phyloP scores from a whole-genome alignment of 2,888 invertebrate species.

The Maniola hyperantus region DNA sequence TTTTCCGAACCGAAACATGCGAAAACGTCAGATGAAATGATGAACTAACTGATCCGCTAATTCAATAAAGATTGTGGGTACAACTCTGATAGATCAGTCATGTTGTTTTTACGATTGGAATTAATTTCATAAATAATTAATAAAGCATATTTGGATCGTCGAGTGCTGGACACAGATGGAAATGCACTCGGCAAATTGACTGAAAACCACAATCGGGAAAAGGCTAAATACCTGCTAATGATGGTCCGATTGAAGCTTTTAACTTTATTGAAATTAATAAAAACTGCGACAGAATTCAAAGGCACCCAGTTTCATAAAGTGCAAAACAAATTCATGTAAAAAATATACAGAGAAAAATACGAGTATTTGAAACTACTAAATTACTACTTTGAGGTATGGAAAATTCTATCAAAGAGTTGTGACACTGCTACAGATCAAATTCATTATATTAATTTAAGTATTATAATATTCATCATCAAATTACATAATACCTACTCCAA shows the following conservation, averaged over 20 bases:
- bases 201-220: conserved; percentile 77
- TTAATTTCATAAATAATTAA: conserved; percentile 80
- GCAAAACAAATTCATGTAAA: conserved; percentile 17
- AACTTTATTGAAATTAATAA: conserved; percentile 41
- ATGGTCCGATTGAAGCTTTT: conserved; percentile 64
- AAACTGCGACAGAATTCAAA: conserved; percentile 36
- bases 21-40: conserved; percentile 43
- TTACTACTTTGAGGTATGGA: background rate
- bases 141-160: conserved; percentile 66
- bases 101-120: conserved; percentile 70
- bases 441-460: background rate
- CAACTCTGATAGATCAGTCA: conserved; percentile 52
- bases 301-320: conserved; percentile 8
- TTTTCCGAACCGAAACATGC: conserved; percentile 35
- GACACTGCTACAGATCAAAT: background rate
- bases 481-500: no score
- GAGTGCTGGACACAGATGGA: conserved; percentile 68
- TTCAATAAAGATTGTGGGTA: conserved; percentile 64
- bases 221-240: conserved; percentile 81
- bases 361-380: background rate
- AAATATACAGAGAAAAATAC: background rate
- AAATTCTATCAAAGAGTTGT: background rate
- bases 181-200: conserved; percentile 80
- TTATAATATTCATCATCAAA: background rate
- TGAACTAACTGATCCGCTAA: conserved; percentile 55